A percentile compares a stretch with the other conserved stretches of the same genome.
Conservation (phyloP, 2,888 invertebrate genomes). For the Drosophila bunnanda region DNA sequence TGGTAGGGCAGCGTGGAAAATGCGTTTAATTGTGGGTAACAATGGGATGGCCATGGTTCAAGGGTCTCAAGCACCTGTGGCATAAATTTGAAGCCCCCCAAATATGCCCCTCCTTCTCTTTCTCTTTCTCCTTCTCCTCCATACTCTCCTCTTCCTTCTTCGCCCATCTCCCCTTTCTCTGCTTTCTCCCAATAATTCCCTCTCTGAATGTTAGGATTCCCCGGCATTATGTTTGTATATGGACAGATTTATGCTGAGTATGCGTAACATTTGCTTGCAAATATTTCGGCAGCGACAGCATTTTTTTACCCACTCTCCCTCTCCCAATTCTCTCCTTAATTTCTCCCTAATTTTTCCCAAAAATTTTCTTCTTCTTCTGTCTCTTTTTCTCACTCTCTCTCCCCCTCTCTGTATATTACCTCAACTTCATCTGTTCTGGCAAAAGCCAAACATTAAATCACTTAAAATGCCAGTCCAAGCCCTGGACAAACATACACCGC, state of each 20-base stretch:
- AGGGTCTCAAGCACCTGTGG: slow-evolving; percentile 64
- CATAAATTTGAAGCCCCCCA: slow-evolving; percentile 56
- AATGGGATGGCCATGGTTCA: slow-evolving; percentile 28
- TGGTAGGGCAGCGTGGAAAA: slow-evolving; percentile 42
- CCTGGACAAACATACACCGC: slow-evolving; percentile 66
- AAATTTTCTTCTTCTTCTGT: background rate
- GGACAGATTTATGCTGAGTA: slow-evolving; percentile 75
- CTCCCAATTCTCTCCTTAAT: background rate
- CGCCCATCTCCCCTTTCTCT: background rate
- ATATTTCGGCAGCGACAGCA: slow-evolving; percentile 57
- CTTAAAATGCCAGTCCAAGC: slow-evolving; percentile 75
- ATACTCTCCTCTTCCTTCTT: background rate
- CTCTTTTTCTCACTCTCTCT: too few species aligned
- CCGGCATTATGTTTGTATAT: slow-evolving; percentile 51
- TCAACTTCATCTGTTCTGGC: slow-evolving; percentile 52
- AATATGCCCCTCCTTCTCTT: background rate
- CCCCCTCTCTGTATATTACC: slow-evolving; percentile 18
- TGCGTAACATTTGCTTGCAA: slow-evolving; percentile 65
- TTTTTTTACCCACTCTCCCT: slow-evolving; percentile 10
- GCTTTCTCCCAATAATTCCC: background rate
- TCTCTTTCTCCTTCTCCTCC: background rate
- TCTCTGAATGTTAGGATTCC: slow-evolving; percentile 10
- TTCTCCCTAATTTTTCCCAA: slow-evolving; percentile 16
- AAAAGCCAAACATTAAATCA: slow-evolving; percentile 81
- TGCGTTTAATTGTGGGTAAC: slow-evolving; percentile 62